Conservation (phyloP, 2,113 vertebrate species). For the Mugil cephalus region DNA sequence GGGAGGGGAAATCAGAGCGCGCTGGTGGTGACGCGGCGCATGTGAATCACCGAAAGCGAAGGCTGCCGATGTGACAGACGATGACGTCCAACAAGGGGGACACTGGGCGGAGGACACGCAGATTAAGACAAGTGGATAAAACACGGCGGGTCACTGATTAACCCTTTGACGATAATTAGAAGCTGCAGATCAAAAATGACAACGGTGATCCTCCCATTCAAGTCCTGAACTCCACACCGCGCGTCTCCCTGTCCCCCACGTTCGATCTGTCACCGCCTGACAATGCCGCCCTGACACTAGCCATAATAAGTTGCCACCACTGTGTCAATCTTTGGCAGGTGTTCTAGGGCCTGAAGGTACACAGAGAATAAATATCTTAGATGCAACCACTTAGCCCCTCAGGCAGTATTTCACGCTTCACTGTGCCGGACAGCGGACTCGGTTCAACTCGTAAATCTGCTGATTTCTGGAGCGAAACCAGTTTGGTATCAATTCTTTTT, state of each 20-base stretch:
- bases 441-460: conserved; percentile 20
- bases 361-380: conserved; percentile 62
- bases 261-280: conserved; percentile 36
- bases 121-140: conserved; percentile 12
- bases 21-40: conserved; percentile 40
- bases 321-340: conserved; percentile 64
- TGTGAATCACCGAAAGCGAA: conserved; percentile 64
- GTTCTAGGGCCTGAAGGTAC: conserved; percentile 46
- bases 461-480: conserved; percentile 31
- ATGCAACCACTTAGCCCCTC: conserved; percentile 62
- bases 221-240: conserved; percentile 11
- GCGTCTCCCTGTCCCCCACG: not conserved
- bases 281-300: conserved; percentile 53
- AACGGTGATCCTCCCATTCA: conserved; percentile 29
- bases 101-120: conserved; percentile 27
- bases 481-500: not conserved
- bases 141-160: conserved; percentile 43
- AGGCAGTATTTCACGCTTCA: conserved; percentile 55
- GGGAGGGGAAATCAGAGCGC: conserved; percentile 51
- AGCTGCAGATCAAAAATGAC: conserved; percentile 49
- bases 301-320: conserved; percentile 58
- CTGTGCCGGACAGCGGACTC: conserved; percentile 28
- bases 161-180: conserved; percentile 51
- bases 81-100: conserved; percentile 50
- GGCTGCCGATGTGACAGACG: conserved; percentile 55